These are phyloP conservation scores for Pachyrhynchus sulphureomaculatus DNA, from an alignment of 1,140 invertebrate species.

Conservation along the genomic window DNA sequence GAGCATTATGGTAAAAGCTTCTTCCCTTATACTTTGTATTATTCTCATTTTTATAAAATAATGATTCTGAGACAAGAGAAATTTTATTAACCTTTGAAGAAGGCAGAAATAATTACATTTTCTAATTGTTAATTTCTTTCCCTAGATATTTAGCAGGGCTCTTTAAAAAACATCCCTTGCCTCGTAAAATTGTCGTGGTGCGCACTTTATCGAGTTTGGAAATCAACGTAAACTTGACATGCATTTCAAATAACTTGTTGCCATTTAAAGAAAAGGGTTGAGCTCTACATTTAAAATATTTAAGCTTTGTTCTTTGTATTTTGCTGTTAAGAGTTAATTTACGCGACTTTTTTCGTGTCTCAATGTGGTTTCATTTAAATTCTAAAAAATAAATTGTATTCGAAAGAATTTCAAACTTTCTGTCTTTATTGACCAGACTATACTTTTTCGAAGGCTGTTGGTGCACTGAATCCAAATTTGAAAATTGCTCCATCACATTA, in stretches of 20 bases:
- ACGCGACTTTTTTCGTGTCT: slow-evolving; percentile 24
- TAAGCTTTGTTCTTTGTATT: slow-evolving; percentile 24
- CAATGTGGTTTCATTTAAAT: slow-evolving; percentile 17
- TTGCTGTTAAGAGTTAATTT: slow-evolving; percentile 7
- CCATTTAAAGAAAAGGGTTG: slow-evolving; percentile 30
- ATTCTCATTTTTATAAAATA: too few relatives aligned
- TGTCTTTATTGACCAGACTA: too few relatives aligned
- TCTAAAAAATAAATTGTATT: slow-evolving; percentile 22
- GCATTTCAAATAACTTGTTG: slow-evolving; percentile 41
- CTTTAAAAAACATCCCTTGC: slow-evolving; percentile 33
- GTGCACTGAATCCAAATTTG: too few relatives aligned
- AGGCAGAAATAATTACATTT: slow-evolving; percentile 36
- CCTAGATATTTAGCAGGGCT: slow-evolving; percentile 29
- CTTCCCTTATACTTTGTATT: too few relatives aligned
- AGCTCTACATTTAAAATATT: slow-evolving; percentile 27
- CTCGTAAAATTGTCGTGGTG: slow-evolving; percentile 32
- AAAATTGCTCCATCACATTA: too few relatives aligned
- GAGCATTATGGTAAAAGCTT: too few relatives aligned
- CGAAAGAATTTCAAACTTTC: too few relatives aligned
- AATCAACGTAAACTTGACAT: slow-evolving; percentile 39
- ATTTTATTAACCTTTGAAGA: background rate
- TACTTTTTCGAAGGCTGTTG: too few relatives aligned
- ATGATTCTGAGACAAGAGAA: background rate
- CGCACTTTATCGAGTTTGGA: slow-evolving; percentile 38
- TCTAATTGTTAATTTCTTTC: slow-evolving; percentile 41